Evolutionary conservation across 1,140 invertebrate species (phyloP).

Genomic region (Chironomus tepperi): DNA sequence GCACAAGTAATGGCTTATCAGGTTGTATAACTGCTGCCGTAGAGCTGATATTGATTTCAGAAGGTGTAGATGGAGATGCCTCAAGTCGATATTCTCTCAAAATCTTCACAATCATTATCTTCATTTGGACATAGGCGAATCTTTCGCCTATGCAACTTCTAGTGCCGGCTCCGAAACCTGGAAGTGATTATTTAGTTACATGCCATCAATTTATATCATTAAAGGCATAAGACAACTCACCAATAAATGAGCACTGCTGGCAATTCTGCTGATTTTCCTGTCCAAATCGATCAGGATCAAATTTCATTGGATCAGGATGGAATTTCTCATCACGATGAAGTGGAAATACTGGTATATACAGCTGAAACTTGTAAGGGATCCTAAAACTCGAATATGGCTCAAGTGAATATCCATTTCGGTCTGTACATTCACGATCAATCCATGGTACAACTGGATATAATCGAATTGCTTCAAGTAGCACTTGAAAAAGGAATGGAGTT

Average conservation of each 20-base stretch:
- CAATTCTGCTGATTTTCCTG: conserved; percentile 32
- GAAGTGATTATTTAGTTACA: no score
- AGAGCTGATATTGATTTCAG: background rate
- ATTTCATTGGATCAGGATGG: conserved; percentile 38
- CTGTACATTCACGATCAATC: conserved; percentile 36
- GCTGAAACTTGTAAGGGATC: conserved; percentile 34
- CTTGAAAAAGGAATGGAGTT: conserved; percentile 44
- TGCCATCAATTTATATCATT: no score
- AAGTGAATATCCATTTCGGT: conserved; percentile 35
- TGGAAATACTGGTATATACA: conserved; percentile 36
- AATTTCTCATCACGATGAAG: conserved; percentile 37
- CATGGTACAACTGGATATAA: conserved; percentile 32
- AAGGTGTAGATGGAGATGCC: background rate
- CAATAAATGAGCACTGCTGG: conserved; percentile 33
- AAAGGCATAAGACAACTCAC: no score
- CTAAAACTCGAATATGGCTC: conserved; percentile 35
- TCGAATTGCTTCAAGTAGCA: conserved; percentile 36
- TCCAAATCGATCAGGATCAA: conserved; percentile 38
- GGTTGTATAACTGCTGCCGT: background rate
- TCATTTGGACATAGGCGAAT: background rate
- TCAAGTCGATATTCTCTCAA: background rate
- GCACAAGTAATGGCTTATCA: background rate
- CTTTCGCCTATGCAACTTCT: background rate
- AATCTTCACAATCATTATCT: background rate
- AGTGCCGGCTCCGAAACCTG: background rate